Conservation (phyloP, 2,888 invertebrate genomes). For the Cheilosia vulpina region DNA sequence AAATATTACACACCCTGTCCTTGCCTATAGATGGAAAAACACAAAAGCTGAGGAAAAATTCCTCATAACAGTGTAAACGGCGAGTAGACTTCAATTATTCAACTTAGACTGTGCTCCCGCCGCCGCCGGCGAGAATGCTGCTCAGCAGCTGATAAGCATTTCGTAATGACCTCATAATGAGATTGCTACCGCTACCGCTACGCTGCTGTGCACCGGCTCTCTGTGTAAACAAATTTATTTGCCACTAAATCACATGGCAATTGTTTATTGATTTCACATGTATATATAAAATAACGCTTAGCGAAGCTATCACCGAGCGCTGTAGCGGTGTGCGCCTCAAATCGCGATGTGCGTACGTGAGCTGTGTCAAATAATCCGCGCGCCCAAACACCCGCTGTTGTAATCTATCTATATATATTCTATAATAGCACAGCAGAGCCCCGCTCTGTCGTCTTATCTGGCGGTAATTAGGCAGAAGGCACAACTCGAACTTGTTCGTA, state of each 20-base stretch:
- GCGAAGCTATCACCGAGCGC: conserved; percentile 32
- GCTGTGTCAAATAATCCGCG: conserved; percentile 56
- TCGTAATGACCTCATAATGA: conserved; percentile 72
- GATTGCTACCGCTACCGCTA: conserved; percentile 32
- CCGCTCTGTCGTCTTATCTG: conserved; percentile 48
- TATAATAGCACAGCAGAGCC: background rate
- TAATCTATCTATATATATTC: conserved; percentile 14
- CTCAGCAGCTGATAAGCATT: conserved; percentile 62
- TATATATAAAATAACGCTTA: background rate
- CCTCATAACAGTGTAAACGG: conserved; percentile 36
- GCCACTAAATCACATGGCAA: conserved; percentile 72
- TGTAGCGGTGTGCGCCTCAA: background rate
- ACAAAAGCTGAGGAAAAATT: conserved; percentile 29
- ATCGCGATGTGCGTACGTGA: conserved; percentile 69
- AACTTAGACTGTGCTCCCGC: conserved; percentile 33
- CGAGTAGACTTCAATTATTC: conserved; percentile 20
- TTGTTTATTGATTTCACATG: conserved; percentile 57
- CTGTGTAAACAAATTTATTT: conserved; percentile 69
- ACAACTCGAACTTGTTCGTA: conserved; percentile 7
- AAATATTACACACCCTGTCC: conserved; percentile 9
- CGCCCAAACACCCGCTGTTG: conserved; percentile 12
- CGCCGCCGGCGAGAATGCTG: conserved; percentile 3
- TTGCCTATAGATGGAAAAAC: conserved; percentile 56
- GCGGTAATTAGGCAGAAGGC: conserved; percentile 57
- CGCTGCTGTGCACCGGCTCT: conserved; percentile 40